Percentiles rank a stretch among this genome's conserved stretches.
Evolutionary conservation across 2,888 invertebrate genomes (phyloP).

Genomic region (Endomychus coccineus): DNA sequence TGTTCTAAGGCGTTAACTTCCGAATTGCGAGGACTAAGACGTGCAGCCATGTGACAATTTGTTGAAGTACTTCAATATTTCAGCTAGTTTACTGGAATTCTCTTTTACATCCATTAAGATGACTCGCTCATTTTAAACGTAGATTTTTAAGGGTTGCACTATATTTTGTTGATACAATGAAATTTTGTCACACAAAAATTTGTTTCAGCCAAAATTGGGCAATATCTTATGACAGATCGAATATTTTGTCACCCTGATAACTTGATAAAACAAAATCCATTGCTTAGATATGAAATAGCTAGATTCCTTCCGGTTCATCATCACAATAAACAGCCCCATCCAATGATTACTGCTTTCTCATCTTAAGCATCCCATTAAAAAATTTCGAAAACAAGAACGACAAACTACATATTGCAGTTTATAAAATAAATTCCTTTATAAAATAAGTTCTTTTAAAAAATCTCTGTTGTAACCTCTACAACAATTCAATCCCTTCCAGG

Average conservation of each 20-base stretch:
- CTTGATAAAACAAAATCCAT: too few relatives aligned
- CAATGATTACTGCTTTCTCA: too few relatives aligned
- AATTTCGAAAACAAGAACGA: too few relatives aligned
- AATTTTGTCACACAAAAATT: constrained; percentile 20
- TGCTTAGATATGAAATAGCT: too few relatives aligned
- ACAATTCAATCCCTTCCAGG: too few relatives aligned
- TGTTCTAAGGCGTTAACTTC: constrained; percentile 80
- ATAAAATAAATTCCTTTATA: too few relatives aligned
- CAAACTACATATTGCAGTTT: too few relatives aligned
- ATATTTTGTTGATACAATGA: constrained; percentile 14
- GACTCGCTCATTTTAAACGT: constrained; percentile 14
- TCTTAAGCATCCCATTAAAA: too few relatives aligned
- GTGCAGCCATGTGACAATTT: constrained; percentile 55
- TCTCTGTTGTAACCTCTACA: too few relatives aligned
- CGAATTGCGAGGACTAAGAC: constrained; percentile 68
- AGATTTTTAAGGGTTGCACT: constrained; percentile 14
- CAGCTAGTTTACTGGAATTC: constrained; percentile 8
- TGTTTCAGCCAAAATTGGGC: constrained; percentile 23
- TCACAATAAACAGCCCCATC: too few relatives aligned
- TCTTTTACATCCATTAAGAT: constrained; percentile 12
- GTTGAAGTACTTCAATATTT: background rate
- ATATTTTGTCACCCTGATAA: constrained; percentile 24
- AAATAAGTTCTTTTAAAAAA: too few relatives aligned
- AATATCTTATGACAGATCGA: constrained; percentile 28
- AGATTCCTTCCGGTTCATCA: too few relatives aligned